A percentile compares a stretch with the other conserved stretches of the same genome.
These are phyloP conservation scores for Aphelenchoides avenae DNA, from an alignment of 1,140 invertebrate genomes.

Conservation along the genomic window DNA sequence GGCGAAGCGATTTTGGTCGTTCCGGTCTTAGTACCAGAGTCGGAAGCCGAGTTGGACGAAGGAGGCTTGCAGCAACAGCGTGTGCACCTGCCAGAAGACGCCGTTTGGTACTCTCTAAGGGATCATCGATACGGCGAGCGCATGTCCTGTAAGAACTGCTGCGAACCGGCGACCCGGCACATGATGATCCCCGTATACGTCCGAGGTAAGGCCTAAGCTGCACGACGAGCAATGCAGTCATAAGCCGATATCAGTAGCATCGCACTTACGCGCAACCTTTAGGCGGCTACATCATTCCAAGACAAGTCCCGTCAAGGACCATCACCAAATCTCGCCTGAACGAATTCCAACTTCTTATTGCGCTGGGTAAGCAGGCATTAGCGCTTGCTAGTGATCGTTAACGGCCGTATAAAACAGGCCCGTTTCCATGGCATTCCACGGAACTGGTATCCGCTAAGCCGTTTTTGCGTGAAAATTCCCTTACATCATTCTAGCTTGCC, in stretches of 20 bases:
- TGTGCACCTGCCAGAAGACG: slow-evolving; percentile 41
- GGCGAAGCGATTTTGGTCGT: slow-evolving; percentile 35
- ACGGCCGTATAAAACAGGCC: no score
- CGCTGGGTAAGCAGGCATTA: slow-evolving; percentile 25
- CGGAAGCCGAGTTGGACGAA: slow-evolving; percentile 9
- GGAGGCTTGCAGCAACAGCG: slow-evolving; percentile 21
- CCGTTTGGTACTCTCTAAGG: slow-evolving; percentile 51
- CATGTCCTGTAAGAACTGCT: no score
- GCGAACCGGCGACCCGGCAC: no score
- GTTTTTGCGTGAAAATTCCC: no score
- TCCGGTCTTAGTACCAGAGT: slow-evolving; percentile 23
- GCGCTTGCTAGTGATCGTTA: background rate
- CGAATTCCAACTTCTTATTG: slow-evolving; percentile 27
- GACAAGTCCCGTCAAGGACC: slow-evolving; percentile 26
- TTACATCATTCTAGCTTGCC: no score
- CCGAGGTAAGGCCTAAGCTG: no score
- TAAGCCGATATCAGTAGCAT: no score
- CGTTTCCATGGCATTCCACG: no score
- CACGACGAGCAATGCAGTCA: no score
- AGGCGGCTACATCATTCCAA: slow-evolving; percentile 28
- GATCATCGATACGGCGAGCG: no score
- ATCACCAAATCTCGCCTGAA: slow-evolving; percentile 21
- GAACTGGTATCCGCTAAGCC: no score
- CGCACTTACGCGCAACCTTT: background rate
- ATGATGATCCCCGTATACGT: no score